Evolutionary conservation across 2,888 invertebrate genomes (phyloP), one percentile per base, ranked within the genome.

Genomic region (Nezara viridula): DNA sequence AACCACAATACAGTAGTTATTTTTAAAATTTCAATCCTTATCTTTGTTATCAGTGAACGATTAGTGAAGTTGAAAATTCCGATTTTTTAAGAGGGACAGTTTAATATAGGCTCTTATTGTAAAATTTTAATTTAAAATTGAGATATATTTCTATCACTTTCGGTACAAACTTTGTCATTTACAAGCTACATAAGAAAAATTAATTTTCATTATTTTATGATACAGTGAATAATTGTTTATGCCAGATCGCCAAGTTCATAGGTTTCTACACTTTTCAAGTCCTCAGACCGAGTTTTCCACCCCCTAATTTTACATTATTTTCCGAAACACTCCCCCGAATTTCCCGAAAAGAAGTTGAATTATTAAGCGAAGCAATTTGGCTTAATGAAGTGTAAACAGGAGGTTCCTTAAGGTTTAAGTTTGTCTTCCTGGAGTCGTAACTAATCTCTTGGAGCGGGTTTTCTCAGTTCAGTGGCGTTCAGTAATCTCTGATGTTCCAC

Each of bases 331-430:
- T 24, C 9, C 37, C 19, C 37, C 60, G 60, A 73, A 27, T 73
- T 73, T 37, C 14, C 19, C 66, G 27, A 37, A 37, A 73, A 37
- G 37, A 12, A 19, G 66, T 14, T 16, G 66, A 73, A 27, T 60
- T 32, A 27, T 16, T 32, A 27, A 19, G 66, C 66, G 32, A 73
- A 73, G 66, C 19, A 37, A 73, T 73, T 37, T 73, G 37, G 66
- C 66, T 21, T 37, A 73, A 73, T 73, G 66, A 37, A 73, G 66
- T 73, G 66, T 73, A 73, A 73, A 73, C 66, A 73, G 66, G 19
- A 73, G 66, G 32, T 37, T 6, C 2, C 6, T n/a, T n/a, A n/a
- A 21, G 19, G 66, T 73, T 73, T 21, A 19, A 73, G 66, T 73
- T 73, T 21, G 32, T 37, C 32, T 73, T 73, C 32, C 32, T 73